These are phyloP conservation scores for Serripes groenlandicus DNA, from an alignment of 2,888 invertebrate genomes.

Conservation along the genomic window DNA sequence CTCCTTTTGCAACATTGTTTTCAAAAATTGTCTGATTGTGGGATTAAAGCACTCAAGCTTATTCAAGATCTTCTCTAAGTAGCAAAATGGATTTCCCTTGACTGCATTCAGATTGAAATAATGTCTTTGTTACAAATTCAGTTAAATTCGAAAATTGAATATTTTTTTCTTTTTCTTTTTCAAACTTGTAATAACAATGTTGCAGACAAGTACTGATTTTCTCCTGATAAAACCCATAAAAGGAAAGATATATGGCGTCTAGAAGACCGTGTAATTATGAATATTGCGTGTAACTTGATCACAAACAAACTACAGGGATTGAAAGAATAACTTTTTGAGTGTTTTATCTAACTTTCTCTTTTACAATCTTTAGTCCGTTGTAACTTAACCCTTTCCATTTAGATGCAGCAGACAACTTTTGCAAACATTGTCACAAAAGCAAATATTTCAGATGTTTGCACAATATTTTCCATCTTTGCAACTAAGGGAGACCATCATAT, in stretches of 20 bases:
- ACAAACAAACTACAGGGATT: too few relatives aligned
- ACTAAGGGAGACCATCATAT: too few relatives aligned
- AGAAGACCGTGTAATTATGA: constrained; percentile 22
- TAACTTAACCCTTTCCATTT: too few relatives aligned
- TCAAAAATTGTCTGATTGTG: too few relatives aligned
- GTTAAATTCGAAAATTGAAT: background rate
- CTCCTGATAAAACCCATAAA: constrained; percentile 19
- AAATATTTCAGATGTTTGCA: too few relatives aligned
- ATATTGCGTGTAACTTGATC: constrained; percentile 14
- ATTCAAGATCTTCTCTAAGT: too few relatives aligned
- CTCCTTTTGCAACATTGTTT: too few relatives aligned
- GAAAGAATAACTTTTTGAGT: too few relatives aligned
- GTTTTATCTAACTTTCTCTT: too few relatives aligned
- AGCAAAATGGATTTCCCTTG: constrained; percentile 24
- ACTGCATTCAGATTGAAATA: background rate
- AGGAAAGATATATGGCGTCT: constrained; percentile 21
- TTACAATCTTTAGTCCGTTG: too few relatives aligned
- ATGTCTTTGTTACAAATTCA: background rate
- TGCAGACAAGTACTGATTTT: constrained; percentile 1
- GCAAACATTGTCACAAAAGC: background rate
- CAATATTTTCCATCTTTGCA: too few relatives aligned
- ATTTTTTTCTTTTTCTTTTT: background rate
- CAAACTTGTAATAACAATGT: constrained; percentile 15
- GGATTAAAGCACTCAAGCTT: too few relatives aligned
- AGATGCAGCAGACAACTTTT: background rate